Base-by-base conservation (phyloP, 2,888 invertebrate genomes). In the Ptychoptera contaminata region DNA sequence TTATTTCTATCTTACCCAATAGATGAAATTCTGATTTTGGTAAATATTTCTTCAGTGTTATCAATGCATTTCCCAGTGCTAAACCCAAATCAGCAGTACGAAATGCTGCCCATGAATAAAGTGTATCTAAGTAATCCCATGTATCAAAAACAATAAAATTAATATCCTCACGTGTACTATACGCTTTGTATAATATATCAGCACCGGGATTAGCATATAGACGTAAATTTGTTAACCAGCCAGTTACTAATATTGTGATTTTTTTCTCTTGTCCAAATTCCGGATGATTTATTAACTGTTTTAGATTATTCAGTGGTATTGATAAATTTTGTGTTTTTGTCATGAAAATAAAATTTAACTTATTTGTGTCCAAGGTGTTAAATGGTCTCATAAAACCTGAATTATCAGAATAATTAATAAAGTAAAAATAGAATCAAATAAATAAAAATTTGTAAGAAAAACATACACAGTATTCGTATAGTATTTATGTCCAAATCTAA, bases 91-190 rank as follows among this genome's bases (percentile, higher is more conserved):
- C 59, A 46, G 61, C 61, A 9, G 63, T 63, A 46, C 63, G 63
- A n/a, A 62, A 52, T 3, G 63, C 63, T 0, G 63, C 59, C 63
- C 63, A 63, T 3, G 58, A 55, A 49, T 63, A 63, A 8, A 63
- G 50, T 8, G 63, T 63, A 37, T 63, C 59, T 16, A 62, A 57
- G 32, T 54, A 63, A 5, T 51, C 51, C 11, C 58, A 60, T 3
- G 54, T 57, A 49, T 63, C 63, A 36, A 64, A 49, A 6, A 65
- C 62, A 52, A 65, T 57, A 54, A 65, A 63, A 48, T 65, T 65
- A 1, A 54, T 53, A 50, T 57, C 59, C 5, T 58, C 61, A 16
- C 65, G 59, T 40, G 61, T 61, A 16, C 51, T 55, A 45, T 60
- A 65, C 23, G 63, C 65, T 44, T 58, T 51, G 9, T 56, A 56